phyloP scores from a whole-genome alignment of 1,140 invertebrate species.

The Zaprionus africanus region DNA sequence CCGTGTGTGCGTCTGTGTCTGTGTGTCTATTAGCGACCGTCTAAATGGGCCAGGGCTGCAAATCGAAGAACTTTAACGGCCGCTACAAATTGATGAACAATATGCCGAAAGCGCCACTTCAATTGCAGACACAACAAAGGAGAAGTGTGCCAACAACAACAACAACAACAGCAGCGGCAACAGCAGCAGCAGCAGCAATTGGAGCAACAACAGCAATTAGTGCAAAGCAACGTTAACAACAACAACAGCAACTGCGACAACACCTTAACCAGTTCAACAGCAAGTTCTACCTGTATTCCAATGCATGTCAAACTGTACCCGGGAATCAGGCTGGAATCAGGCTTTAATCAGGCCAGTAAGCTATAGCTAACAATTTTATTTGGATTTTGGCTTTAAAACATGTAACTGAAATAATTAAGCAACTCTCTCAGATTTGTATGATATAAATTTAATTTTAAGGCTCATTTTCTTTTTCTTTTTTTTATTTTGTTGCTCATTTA shows the following conservation, averaged over 20 bases:
- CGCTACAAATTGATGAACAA: slow-evolving; percentile 68
- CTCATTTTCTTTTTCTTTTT: too few relatives aligned
- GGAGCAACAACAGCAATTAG: neutral
- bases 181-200: neutral
- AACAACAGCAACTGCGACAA: slow-evolving; percentile 6
- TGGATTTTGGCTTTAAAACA: too few relatives aligned
- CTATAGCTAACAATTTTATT: too few relatives aligned
- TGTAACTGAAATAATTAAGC: too few relatives aligned
- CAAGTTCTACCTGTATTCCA: neutral
- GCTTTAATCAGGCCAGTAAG: neutral
- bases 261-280: neutral
- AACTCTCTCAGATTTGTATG: too few relatives aligned
- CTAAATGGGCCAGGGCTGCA: slow-evolving; percentile 8
- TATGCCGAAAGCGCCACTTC: slow-evolving; percentile 56
- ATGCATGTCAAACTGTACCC: neutral
- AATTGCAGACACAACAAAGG: slow-evolving; percentile 51
- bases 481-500: too few relatives aligned
- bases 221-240: slow-evolving; percentile 11
- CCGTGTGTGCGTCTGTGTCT: neutral
- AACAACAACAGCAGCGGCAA: slow-evolving; percentile 12
- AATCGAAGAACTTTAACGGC: slow-evolving; percentile 49
- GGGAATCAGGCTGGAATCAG: neutral
- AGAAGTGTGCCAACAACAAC: slow-evolving; percentile 44
- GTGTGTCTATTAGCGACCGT: neutral
- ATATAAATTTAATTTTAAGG: too few relatives aligned